Percentiles rank a stretch among this genome's conserved stretches.
phyloP scores from a whole-genome alignment of 2,797 vertebrate species.

The Bradypodion ventrale region DNA sequence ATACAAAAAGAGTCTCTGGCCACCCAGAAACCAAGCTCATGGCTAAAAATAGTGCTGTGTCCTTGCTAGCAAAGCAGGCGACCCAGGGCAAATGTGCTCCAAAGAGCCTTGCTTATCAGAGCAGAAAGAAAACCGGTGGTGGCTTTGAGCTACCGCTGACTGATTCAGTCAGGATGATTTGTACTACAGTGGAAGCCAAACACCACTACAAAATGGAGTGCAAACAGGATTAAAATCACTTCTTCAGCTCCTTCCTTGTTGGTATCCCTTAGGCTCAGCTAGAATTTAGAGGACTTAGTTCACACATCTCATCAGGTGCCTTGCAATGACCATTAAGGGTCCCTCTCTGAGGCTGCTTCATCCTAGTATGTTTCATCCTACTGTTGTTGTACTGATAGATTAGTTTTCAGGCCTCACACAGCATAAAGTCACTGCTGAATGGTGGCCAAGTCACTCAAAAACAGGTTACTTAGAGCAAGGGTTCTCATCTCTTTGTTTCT shows the following conservation, averaged over 20 bases:
- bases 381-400: not conserved
- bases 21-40: slow-evolving; percentile 69
- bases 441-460: not conserved
- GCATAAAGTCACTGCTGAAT: not conserved
- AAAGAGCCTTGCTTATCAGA: slow-evolving; percentile 71
- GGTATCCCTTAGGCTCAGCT: not conserved
- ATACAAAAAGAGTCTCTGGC: slow-evolving; percentile 60
- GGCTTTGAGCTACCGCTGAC: slow-evolving; percentile 75
- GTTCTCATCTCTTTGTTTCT: no score
- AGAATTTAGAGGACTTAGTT: not conserved
- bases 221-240: slow-evolving; percentile 21
- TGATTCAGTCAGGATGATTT: slow-evolving; percentile 70
- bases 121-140: slow-evolving; percentile 72
- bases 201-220: slow-evolving; percentile 41
- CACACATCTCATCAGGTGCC: accelerated
- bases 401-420: not conserved
- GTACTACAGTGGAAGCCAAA: slow-evolving; percentile 62
- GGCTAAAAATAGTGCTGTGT: slow-evolving; percentile 68
- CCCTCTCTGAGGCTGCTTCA: not conserved
- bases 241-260: not conserved
- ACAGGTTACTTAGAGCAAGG: no score
- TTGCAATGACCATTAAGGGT: not conserved
- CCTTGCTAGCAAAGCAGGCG: slow-evolving; percentile 62
- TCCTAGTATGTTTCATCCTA: no score
- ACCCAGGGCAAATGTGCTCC: slow-evolving; percentile 63